Base-by-base conservation (phyloP, 2,797 vertebrate genomes). In the Lithobates pipiens region DNA sequence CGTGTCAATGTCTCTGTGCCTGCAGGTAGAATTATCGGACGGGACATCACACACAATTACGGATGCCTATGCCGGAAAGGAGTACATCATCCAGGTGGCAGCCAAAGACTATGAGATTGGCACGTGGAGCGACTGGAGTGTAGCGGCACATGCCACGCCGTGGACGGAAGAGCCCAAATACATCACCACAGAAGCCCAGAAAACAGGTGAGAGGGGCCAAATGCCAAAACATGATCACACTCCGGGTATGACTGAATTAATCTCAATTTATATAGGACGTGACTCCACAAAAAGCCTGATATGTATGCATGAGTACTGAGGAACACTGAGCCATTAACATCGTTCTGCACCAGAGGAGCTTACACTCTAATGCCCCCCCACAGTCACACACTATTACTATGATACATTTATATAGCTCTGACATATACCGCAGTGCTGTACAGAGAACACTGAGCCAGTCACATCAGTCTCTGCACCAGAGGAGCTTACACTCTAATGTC, bases 71-170 rank as follows among this genome's bases (percentile, higher is more conserved):
- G 96, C 96, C 0, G 98, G 98, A 83, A 99, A 99, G 90, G 98
- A 99, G 73, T 99, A 99, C 93, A 99, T 99, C 92, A 99, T 99
- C 93, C 98, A 99, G 92, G 97, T 99, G 86, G 98, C 98, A 0
- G 97, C 97, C 88, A 99, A 99, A 92, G 98, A 99, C 95, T 98
- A 95, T 0, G 98, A 99, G 90, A 97, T 99, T 0, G 98, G 98
- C 87, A 99, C 98, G 0, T 99, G 98, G 98, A 99, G 98, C 0
- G 97, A 99, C 93, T 99, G 98, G 98, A 99, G 98, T 0, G 97
- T 99, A 82, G 98, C 97, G 0, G 96, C 97, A 3, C 97, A 99
- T 0, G 97, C 98, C 82, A 99, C 98, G 0, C 97, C 98, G 82
- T 99, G 98, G 98, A 98, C 96, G 0, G 97, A 99, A 85, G 96